Evolutionary conservation across 2,113 vertebrate genomes (phyloP), one percentile per base, ranked within the genome.

Genomic region (Oreotrochilus melanogaster): DNA sequence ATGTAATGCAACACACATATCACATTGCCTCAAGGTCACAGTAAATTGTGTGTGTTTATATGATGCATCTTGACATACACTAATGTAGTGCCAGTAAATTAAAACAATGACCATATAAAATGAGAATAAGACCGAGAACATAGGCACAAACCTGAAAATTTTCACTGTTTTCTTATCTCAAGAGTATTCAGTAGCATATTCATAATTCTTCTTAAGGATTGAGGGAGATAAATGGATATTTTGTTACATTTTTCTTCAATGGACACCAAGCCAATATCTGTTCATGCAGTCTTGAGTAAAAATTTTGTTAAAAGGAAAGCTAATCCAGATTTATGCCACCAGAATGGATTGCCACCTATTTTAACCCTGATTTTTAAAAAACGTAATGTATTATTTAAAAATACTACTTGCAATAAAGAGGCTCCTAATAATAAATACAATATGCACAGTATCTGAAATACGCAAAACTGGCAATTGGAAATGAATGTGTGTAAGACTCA

Each of bases 11-110:
- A 95, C 25, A 7, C 86, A 84, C 88, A 93, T 58, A 82, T 92
- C 86, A 66, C n/a, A 25, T 47, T 95, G 92, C 94, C 90, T 97
- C 86, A 96, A 97, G 95, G 93, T 96, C 92, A 71, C 76, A 60
- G 43, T 60, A 95, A 92, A 92, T 75, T 78, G 14, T 78, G 73
- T 93, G 42, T 84, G 73, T 87, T 96, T 89, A 67, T 92, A 27
- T 91, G 94, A 93, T 94, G 48, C 42, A 53, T 88, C 74, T 67
- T 95, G 96, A 90, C 91, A n/a, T 61, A 72, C 54, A 73, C 39
- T 95, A 93, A 97, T 94, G 76, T 71, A 89, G 80, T 88, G 86
- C 58, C 88, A 84, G 81, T 71, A 92, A 96, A 93, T 92, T 91
- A 83, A 88, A 96, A 89, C 57, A 91, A 86, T 86, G 78, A 33